phyloP scores from a whole-genome alignment of 2,888 invertebrate genomes.

The Bombylius major region DNA sequence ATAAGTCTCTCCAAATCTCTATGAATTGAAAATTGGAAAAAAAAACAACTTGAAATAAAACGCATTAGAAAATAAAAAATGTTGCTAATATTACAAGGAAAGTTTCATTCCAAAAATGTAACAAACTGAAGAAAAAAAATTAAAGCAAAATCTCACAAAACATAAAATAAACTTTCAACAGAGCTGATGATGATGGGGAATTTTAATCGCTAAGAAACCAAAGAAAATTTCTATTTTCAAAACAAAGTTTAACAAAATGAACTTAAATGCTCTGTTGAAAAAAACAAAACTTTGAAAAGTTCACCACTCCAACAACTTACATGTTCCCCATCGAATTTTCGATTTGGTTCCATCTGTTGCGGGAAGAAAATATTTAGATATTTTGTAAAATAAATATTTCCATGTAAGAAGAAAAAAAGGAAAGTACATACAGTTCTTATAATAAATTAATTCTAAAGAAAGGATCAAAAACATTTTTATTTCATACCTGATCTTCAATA shows the following conservation, averaged over 20 bases:
- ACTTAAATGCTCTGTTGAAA: background rate
- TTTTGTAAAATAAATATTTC: too few relatives aligned
- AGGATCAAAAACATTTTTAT: background rate
- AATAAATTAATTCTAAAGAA: too few relatives aligned
- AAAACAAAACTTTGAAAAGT: background rate
- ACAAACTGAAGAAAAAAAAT: too few relatives aligned
- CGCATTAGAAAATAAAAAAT: too few relatives aligned
- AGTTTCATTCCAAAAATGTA: too few relatives aligned
- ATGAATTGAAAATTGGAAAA: too few relatives aligned
- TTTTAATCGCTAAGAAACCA: too few relatives aligned
- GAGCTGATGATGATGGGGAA: background rate
- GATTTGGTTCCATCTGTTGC: conserved; percentile 70
- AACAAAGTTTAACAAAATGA: background rate
- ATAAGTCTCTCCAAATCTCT: too few relatives aligned
- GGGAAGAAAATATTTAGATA: background rate
- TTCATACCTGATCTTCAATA: conserved; percentile 86
- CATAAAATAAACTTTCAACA: too few relatives aligned
- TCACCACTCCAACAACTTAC: conserved; percentile 44
- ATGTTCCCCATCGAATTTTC: conserved; percentile 67
- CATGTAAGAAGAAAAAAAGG: background rate
- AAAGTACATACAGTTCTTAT: background rate
- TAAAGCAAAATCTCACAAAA: too few relatives aligned
- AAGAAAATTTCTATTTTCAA: background rate
- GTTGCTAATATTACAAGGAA: too few relatives aligned
- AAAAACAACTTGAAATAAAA: too few relatives aligned